Conservation (phyloP, 2,888 invertebrate species). For the Lasioglossum pauxillum region DNA sequence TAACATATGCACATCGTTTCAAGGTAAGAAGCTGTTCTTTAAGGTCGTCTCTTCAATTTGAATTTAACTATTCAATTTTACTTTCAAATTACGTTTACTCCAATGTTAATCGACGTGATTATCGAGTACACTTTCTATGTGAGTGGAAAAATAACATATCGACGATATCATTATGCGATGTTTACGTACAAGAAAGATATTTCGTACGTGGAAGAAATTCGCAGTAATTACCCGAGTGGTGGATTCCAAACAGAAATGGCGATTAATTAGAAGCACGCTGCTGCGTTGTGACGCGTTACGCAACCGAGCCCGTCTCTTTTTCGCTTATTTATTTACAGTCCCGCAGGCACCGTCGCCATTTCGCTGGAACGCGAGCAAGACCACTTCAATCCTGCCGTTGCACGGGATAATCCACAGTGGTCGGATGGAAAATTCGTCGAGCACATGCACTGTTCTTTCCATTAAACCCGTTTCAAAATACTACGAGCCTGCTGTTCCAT, state of each 20-base stretch:
- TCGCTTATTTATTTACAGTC: slow-evolving; percentile 26
- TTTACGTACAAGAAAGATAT: neutral
- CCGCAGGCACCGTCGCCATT: neutral
- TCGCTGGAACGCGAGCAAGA: slow-evolving; percentile 13
- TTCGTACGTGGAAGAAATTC: neutral
- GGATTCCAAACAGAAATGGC: slow-evolving; percentile 61
- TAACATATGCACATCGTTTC: too few species aligned
- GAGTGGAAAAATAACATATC: too few species aligned
- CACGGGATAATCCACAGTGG: neutral
- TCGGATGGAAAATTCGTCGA: neutral
- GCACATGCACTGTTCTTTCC: neutral
- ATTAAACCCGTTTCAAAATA: neutral
- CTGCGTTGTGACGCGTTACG: slow-evolving; percentile 7
- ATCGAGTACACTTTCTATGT: too few species aligned
- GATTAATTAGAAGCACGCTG: slow-evolving; percentile 67
- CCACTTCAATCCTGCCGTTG: neutral
- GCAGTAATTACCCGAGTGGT: slow-evolving; percentile 22
- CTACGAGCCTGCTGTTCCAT: neutral
- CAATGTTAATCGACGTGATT: too few species aligned
- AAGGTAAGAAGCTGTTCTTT: too few species aligned
- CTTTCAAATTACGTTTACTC: too few species aligned
- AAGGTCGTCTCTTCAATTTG: too few species aligned
- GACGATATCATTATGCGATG: too few species aligned
- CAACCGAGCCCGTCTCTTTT: slow-evolving; percentile 6
- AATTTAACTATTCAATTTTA: too few species aligned